Conservation (phyloP, 2,113 vertebrate genomes). For the Tympanuchus pallidicinctus region DNA sequence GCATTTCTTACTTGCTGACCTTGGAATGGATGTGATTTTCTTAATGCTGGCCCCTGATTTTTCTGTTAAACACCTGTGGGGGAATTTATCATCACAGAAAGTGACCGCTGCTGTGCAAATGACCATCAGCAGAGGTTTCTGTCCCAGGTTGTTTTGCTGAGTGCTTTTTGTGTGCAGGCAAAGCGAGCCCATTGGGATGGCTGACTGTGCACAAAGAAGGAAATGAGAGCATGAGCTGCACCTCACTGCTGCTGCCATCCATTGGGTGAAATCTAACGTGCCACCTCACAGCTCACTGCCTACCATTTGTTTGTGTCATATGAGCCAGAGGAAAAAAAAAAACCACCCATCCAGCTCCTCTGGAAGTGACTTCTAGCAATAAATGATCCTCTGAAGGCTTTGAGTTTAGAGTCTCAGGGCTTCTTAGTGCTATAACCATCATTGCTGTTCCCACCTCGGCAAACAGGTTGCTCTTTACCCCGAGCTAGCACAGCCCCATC, state of each 20-base stretch:
- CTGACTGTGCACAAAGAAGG: constrained; percentile 38
- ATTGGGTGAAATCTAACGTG: background rate
- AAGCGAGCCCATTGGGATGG: background rate
- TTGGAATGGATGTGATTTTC: background rate
- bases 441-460: no score
- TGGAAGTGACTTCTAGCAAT: fast-evolving
- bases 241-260: constrained; percentile 24
- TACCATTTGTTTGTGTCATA: background rate
- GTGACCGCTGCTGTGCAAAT: fast-evolving
- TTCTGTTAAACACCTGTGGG: background rate
- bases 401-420: no score
- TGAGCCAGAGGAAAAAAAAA: background rate
- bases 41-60: background rate
- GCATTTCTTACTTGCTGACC: background rate
- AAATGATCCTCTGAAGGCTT: background rate
- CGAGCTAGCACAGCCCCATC: background rate
- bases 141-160: constrained; percentile 31
- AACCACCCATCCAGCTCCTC: background rate
- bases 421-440: no score
- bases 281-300: background rate
- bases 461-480: background rate
- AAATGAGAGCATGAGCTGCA: background rate
- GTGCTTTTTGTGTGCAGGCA: background rate
- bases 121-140: background rate
- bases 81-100: background rate